Evolutionary conservation across 1,140 invertebrate genomes (phyloP).

Genomic region (Cydia fagiglandana): DNA sequence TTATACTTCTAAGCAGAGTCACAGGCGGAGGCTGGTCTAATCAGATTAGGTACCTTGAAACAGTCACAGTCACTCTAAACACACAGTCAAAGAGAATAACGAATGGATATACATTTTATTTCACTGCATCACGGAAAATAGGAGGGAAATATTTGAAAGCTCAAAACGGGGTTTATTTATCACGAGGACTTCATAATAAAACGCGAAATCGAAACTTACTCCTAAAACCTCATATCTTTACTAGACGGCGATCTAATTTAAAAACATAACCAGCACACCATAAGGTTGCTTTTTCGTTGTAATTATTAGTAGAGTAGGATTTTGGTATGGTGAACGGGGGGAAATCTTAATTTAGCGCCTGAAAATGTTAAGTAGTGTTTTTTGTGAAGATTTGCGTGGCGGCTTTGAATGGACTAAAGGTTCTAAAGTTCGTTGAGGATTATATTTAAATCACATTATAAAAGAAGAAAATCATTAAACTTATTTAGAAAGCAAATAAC

Average conservation of each 20-base stretch:
- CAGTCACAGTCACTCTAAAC: constrained; percentile 1
- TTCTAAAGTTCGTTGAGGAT: background rate
- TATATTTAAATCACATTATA: constrained; percentile 8
- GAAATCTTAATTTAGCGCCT: constrained; percentile 26
- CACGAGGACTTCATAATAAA: constrained; percentile 16
- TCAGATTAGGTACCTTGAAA: background rate
- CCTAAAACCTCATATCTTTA: background rate
- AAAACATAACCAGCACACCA: background rate
- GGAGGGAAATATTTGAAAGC: background rate
- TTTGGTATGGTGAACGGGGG: background rate
- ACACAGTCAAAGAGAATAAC: constrained; percentile 24
- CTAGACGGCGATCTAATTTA: background rate
- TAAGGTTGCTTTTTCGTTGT: background rate
- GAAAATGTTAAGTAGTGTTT: constrained; percentile 27
- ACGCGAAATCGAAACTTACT: constrained; percentile 9
- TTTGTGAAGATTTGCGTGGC: constrained; percentile 16
- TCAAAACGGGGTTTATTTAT: constrained; percentile 23
- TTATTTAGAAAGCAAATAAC: background rate
- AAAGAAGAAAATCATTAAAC: background rate
- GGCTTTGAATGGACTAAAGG: background rate
- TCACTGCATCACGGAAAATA: constrained; percentile 7
- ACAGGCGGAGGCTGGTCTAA: background rate
- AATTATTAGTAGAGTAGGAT: background rate
- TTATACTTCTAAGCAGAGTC: too few species aligned
- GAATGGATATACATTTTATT: constrained; percentile 29